Percentiles rank a stretch among this genome's conserved stretches.
Evolutionary conservation across 2,888 invertebrate genomes (phyloP).

Genomic region (Agrochola lychnidis): DNA sequence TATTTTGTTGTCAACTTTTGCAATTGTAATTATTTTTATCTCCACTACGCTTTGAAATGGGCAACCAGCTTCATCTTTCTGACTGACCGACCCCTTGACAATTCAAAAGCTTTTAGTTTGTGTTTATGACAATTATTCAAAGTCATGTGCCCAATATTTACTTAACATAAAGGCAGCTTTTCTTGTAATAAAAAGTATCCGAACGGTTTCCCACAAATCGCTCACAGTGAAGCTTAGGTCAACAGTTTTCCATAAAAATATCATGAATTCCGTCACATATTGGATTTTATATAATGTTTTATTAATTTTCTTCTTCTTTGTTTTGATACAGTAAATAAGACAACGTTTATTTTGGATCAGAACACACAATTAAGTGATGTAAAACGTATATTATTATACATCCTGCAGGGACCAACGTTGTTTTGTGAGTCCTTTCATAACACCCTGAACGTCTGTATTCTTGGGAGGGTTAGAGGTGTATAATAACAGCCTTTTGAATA

Average conservation of each 20-base stretch:
- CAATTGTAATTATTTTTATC: no score
- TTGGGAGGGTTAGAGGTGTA: neutral
- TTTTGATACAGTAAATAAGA: constrained; percentile 34
- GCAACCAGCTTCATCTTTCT: no score
- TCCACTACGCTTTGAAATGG: no score
- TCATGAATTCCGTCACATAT: constrained; percentile 61
- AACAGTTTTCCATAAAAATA: constrained; percentile 59
- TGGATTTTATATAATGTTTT: constrained; percentile 54
- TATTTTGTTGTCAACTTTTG: neutral
- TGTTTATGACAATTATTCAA: no score
- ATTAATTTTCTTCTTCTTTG: constrained; percentile 52
- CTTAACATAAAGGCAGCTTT: neutral
- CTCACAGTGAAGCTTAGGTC: constrained; percentile 34
- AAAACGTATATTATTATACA: neutral
- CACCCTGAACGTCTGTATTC: neutral
- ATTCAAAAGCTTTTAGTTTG: no score
- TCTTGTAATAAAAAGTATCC: neutral
- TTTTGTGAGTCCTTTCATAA: neutral
- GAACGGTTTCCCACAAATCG: constrained; percentile 20
- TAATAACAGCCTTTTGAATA: no score
- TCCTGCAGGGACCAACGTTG: no score
- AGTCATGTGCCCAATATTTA: neutral
- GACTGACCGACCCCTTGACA: no score
- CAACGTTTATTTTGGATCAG: neutral
- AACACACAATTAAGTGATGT: neutral